These are phyloP conservation scores for Cyclophora punctaria DNA, from an alignment of 2,888 invertebrate species.

Conservation along the genomic window DNA sequence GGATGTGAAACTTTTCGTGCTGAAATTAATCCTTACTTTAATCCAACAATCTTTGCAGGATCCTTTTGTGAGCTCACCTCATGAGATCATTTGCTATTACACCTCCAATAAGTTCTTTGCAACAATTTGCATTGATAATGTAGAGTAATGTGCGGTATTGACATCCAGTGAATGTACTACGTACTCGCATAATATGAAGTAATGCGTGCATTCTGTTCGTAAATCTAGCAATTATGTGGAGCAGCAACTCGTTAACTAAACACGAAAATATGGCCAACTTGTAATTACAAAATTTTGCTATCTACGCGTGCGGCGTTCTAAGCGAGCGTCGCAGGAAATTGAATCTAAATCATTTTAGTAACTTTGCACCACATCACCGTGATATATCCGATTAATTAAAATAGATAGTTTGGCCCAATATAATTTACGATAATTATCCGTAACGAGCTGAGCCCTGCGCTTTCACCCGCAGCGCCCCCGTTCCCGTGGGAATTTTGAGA, in stretches of 20 bases:
- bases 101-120: conserved; percentile 7
- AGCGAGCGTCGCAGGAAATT: conserved; percentile 25
- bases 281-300: conserved; percentile 31
- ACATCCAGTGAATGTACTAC: conserved; percentile 13
- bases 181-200: conserved; percentile 16
- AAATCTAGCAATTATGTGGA: conserved; percentile 23
- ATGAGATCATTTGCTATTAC: conserved; percentile 13
- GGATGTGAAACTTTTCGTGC: conserved; percentile 52
- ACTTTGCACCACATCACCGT: conserved; percentile 5
- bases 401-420: not conserved
- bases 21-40: conserved; percentile 53
- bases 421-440: too few species aligned
- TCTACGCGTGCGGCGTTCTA: conserved; percentile 17
- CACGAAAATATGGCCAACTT: conserved; percentile 29
- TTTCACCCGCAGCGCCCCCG: too few species aligned
- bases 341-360: conserved; percentile 32
- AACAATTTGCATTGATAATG: conserved; percentile 5
- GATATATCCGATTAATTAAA: conserved; percentile 7
- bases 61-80: conserved; percentile 31
- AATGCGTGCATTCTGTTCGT: conserved; percentile 18
- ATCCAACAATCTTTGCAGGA: conserved; percentile 44
- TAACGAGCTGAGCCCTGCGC: too few species aligned
- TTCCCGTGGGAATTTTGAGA: too few species aligned
- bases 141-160: conserved; percentile 12
- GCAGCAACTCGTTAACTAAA: conserved; percentile 25